Conservation (phyloP, 2,113 vertebrate species). For the Acrocephalus kingi region DNA sequence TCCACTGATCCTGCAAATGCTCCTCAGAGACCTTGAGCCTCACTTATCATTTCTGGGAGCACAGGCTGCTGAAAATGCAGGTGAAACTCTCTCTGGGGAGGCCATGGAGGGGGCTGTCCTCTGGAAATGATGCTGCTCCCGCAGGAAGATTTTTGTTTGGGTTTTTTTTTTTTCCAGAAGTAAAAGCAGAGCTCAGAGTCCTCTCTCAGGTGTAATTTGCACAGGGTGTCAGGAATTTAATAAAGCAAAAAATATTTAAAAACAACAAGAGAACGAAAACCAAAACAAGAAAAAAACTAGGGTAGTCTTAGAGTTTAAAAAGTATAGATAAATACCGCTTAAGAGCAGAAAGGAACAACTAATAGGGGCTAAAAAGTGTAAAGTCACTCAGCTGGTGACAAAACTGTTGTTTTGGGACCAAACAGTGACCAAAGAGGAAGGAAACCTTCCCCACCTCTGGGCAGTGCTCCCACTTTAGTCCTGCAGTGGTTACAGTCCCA, state of each 20-base stretch:
- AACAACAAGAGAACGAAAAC: neutral
- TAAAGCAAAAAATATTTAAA: neutral
- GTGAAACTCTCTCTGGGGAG: neutral
- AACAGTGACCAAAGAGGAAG: neutral
- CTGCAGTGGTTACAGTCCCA: neutral
- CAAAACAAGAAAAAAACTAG: neutral
- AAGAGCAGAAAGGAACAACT: neutral
- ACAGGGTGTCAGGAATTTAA: rapidly evolving
- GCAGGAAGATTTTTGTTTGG: rapidly evolving
- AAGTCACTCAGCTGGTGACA: neutral
- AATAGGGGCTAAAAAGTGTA: rapidly evolving
- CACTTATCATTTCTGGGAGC: rapidly evolving
- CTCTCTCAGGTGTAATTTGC: neutral
- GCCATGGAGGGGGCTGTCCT: rapidly evolving
- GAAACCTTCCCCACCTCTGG: neutral
- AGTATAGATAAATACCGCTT: neutral
- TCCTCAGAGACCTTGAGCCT: neutral
- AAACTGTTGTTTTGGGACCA: neutral
- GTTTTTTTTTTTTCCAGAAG: neutral
- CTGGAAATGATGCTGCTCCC: neutral
- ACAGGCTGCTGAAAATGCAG: neutral
- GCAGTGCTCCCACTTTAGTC: rapidly evolving
- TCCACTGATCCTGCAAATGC: neutral
- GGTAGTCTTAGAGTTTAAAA: neutral
- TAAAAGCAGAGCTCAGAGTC: neutral